Evolutionary conservation across 2,888 invertebrate species (phyloP), one percentile per base, ranked within the genome.

Genomic region (Chouioia cunea): DNA sequence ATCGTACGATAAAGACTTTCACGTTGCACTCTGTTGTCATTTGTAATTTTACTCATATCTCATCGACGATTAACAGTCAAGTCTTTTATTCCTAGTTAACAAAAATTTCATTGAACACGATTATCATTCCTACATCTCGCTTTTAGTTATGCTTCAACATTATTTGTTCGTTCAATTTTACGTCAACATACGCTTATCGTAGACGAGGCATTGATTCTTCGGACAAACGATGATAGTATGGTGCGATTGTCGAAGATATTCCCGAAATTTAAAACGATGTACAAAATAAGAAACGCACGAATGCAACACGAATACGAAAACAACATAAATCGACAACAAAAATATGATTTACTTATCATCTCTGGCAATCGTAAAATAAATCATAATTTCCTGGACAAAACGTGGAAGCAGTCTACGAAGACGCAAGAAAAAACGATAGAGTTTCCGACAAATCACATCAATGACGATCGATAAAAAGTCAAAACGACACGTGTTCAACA

Each of bases 71-170:
- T 58, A 65, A 60, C 23, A 65, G 47, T 69, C 53, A 65, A 70
- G 63, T 71, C 71, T 71, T 71, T 16, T 53, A 52, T 63, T 66
- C 48, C 44, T 53, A 57, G 58, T 71, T 52, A 62, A 53, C 10
- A 36, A 71, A 57, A 62, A 66, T 58, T 66, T 66, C 63, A 66
- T 54, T 66, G 57, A 66, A 57, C 71, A 59, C 23, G 53, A 53
- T 53, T 54, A 6, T 12, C 36, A 36, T 36, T 36, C 36, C 4
- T 36, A 1, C 36, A 36, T 36, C 12, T 6, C 36, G 12, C 36
- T 10, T 36, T 36, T 36, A 12, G 10, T 8, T 10, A 36, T 27
- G 2, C 27, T 27, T 27, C 6, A 27, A 27, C 27, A 27, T 27
- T 4, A 27, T 27, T 27, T 27, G 27, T 27, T 27, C 27, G 27